phyloP scores from a whole-genome alignment of 53 echinoderm and acorn worm species.

The Hippasteria phrygiana region DNA sequence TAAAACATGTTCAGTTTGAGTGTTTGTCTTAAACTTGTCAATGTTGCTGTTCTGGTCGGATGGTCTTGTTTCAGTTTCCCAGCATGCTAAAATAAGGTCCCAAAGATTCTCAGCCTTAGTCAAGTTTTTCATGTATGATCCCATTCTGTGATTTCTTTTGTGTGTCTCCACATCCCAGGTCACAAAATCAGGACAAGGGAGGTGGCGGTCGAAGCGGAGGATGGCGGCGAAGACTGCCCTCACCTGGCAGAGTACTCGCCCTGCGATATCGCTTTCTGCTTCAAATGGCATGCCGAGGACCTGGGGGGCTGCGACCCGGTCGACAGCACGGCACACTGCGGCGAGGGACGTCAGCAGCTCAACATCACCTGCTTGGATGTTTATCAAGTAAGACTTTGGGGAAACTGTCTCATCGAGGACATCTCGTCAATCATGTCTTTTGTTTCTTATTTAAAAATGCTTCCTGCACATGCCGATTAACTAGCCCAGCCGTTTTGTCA shows the following conservation, averaged over 20 bases:
- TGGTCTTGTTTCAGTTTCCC: neutral
- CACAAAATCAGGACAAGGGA: slow-evolving; percentile 76
- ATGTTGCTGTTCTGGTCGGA: neutral
- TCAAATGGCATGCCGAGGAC: slow-evolving; percentile 74
- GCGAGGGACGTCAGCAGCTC: slow-evolving; percentile 71
- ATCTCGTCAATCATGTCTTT: slow-evolving; percentile 22
- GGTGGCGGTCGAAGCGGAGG: slow-evolving; percentile 69
- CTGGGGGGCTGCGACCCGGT: slow-evolving; percentile 66
- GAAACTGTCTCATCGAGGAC: neutral
- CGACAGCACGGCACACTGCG: slow-evolving; percentile 73
- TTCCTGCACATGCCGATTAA: neutral
- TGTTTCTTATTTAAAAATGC: neutral
- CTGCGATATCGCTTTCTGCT: slow-evolving; percentile 84
- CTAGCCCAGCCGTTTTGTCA: neutral
- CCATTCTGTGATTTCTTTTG: neutral
- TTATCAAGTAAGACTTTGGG: slow-evolving; percentile 70
- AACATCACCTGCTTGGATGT: slow-evolving; percentile 79
- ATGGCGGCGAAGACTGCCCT: slow-evolving; percentile 83
- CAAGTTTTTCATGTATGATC: no score
- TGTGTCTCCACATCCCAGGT: slow-evolving; percentile 65
- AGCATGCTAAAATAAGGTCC: neutral
- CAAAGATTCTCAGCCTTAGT: no score
- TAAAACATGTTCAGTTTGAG: neutral
- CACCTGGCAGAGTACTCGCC: slow-evolving; percentile 83
- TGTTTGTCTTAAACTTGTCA: neutral